Evolutionary conservation across 2,888 invertebrate species (phyloP), one percentile per base, ranked within the genome.

Genomic region (Diachrysia chrysitis): DNA sequence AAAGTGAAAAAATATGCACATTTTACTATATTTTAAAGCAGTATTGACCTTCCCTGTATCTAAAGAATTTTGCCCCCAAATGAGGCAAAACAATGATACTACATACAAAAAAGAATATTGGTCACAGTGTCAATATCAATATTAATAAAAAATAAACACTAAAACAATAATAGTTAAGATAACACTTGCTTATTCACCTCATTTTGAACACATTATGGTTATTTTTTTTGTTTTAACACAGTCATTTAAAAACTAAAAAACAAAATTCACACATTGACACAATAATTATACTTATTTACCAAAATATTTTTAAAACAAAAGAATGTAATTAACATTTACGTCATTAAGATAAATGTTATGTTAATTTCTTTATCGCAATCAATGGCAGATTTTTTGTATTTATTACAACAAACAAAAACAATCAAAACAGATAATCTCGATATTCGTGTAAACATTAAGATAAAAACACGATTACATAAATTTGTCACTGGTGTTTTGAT

Each of bases 391-490:
- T 19, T 51, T 21, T 21, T 51, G 48, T 21, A 21, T 21, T 21
- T 21, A 51, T 19, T 21, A 51, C 48, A 21, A 51, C 19, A 51
- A 42, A 42, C 42, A 42, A 7, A 51, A 42, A 42, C 42, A 42
- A 7, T 5, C 48, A 19, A 51, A 51, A 51, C 48, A 10, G 48
- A 51, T 51, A 21, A 51, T 51, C 48, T 51, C 48, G 12, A 12
- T 12, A 21, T 4, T 51, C 19, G 21, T 51, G 48, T 51, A 51
- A 51, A 51, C 48, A 51, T 51, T 51, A 51, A 51, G 48, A 51
- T 51, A 21, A 21, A 19, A 51, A 51, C 17, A 21, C 21, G 48
- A 51, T 51, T 51, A 51, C 19, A 51, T 19, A 12, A 51, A 51
- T 21, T 21, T 19, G 19, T 48, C 48, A 48, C 48, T 19, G 48